Conservation (phyloP, 2,888 invertebrate species). For the Pterostichus niger region DNA sequence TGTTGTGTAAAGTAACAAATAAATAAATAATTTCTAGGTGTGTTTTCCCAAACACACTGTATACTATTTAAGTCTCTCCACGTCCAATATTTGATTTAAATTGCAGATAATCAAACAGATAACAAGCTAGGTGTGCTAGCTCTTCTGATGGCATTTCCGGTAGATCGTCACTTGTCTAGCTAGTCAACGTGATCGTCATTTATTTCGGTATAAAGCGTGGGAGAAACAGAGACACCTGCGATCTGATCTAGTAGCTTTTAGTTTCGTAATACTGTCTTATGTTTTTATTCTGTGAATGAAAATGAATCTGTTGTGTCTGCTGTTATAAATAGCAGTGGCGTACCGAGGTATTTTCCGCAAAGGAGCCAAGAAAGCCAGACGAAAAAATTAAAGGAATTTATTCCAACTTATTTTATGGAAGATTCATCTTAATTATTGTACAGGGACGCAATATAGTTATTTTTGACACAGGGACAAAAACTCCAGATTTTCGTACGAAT, state of each 20-base stretch:
- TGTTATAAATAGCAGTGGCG: slow-evolving; percentile 26
- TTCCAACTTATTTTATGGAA: too few species aligned
- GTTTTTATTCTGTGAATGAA: slow-evolving; percentile 48
- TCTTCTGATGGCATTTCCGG: slow-evolving; percentile 14
- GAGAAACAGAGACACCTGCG: slow-evolving; percentile 25
- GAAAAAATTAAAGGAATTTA: neutral
- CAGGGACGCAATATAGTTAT: too few species aligned
- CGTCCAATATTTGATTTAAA: too few species aligned
- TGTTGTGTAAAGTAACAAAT: too few species aligned
- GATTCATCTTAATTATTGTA: too few species aligned
- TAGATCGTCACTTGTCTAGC: slow-evolving; percentile 22
- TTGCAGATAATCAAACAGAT: too few species aligned
- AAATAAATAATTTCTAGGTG: too few species aligned
- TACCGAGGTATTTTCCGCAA: neutral
- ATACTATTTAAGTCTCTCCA: too few species aligned
- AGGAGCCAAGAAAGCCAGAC: slow-evolving; percentile 34
- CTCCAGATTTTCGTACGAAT: too few species aligned
- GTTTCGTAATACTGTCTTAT: slow-evolving; percentile 12
- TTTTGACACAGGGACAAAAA: too few species aligned
- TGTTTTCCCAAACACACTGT: too few species aligned
- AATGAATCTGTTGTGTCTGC: slow-evolving; percentile 37
- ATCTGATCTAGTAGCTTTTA: slow-evolving; percentile 6
- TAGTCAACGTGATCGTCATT: slow-evolving; percentile 7
- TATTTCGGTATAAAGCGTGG: slow-evolving; percentile 29
- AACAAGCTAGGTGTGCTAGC: too few species aligned